phyloP scores from a whole-genome alignment of 2,797 vertebrate genomes.

The Pseudochaenichthys georgianus region DNA sequence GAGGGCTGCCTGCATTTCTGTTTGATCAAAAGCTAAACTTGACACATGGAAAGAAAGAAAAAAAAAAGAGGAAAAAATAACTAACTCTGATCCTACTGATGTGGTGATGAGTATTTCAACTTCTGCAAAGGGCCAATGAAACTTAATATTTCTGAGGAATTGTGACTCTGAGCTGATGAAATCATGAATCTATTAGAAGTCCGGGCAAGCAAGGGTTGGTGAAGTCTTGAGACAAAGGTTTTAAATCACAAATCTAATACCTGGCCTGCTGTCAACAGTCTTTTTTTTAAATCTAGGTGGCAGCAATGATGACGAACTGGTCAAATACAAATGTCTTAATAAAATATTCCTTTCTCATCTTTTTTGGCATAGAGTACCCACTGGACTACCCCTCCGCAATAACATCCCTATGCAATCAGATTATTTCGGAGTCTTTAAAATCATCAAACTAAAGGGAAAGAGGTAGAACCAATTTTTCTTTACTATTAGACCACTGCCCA shows the following conservation, averaged over 20 bases:
- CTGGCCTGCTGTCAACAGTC: too few relatives aligned
- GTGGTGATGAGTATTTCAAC: slow-evolving; percentile 16
- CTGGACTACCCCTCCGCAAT: too few relatives aligned
- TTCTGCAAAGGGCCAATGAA: slow-evolving; percentile 28
- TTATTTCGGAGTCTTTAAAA: too few relatives aligned
- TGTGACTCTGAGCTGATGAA: slow-evolving; percentile 26
- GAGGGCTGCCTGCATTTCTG: slow-evolving; percentile 26
- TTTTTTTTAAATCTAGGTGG: too few relatives aligned
- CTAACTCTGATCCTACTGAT: slow-evolving; percentile 20
- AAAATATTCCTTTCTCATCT: too few relatives aligned
- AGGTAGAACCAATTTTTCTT: too few relatives aligned
- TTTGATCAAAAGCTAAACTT: slow-evolving; percentile 64
- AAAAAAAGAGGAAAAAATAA: slow-evolving; percentile 46
- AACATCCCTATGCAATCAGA: too few relatives aligned
- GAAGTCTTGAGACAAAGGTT: neutral
- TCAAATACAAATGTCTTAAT: too few relatives aligned
- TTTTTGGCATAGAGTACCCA: too few relatives aligned
- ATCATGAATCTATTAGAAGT: neutral
- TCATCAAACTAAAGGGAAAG: too few relatives aligned
- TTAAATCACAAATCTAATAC: neutral
- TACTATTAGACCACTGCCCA: too few relatives aligned
- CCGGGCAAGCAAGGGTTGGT: neutral
- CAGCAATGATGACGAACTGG: too few relatives aligned
- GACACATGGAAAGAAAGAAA: slow-evolving; percentile 39
- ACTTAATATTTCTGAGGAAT: slow-evolving; percentile 8